Evolutionary conservation across 2,888 invertebrate species (phyloP), one percentile per base, ranked within the genome.

Genomic region (Maniola hyperantus): DNA sequence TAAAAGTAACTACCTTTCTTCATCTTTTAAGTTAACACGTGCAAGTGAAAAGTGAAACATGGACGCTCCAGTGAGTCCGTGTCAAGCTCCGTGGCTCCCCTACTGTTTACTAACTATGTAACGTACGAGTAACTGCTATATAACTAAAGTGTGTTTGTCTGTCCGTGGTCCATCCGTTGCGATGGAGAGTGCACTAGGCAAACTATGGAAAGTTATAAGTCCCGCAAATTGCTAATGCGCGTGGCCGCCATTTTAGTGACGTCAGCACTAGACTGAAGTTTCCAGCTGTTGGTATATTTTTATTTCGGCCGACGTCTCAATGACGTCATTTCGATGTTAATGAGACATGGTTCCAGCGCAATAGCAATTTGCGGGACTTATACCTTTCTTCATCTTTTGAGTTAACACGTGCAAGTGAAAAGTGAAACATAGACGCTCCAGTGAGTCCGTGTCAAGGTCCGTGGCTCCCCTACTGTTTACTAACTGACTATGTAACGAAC

Each of bases 381-480:
- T 18, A 5, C 26, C 51, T 20, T 51, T 51, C 20, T 26, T 13
- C 20, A 26, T 18, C 48, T 13, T 6, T 51, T 51, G 26, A 51
- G 11, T 60, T 34, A 50, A 36, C 46, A 34, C 57, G 48, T 36
- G 48, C 33, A 36, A 58, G 76, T 76, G 78, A 82, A 83, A 82
- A 81, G 82, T 81, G 80, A 80, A 82, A 80, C 77, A 79, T 74
- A 76, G 73, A 78, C 81, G 88, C 82, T 88, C 86, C 79, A 74
- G 39, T 79, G 81, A 73, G 83, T 88, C 69, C 55, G 77, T 87
- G 88, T 87, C 88, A 88, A 88, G 88, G 88, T 74, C 81, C 63
- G 15, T 42, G 63, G 55, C 44, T 59, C 69, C 69, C 68, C 57
- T 53, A 63, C 44, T 69, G 72, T 80, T 79, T 83, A 81, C 83